phyloP scores from a whole-genome alignment of 2,113 vertebrate genomes.

The Pelodiscus sinensis region DNA sequence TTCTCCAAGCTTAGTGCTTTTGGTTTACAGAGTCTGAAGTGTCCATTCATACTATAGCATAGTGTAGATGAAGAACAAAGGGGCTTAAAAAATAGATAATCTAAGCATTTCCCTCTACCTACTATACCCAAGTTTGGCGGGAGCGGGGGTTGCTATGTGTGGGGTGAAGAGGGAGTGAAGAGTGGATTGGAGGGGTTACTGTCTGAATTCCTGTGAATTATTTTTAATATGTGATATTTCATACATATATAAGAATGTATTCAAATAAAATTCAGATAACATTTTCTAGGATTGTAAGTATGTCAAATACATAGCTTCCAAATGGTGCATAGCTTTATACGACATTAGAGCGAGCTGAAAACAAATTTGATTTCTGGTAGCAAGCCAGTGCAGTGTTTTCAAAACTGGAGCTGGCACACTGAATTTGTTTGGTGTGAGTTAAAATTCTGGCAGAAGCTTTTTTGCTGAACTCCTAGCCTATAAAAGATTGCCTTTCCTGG shows the following conservation, averaged over 20 bases:
- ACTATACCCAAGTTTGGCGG: accelerated
- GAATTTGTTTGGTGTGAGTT: background rate
- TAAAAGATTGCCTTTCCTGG: background rate
- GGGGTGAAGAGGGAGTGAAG: background rate
- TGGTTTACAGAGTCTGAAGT: background rate
- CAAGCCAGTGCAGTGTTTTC: background rate
- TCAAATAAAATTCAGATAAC: background rate
- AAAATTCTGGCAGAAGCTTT: background rate
- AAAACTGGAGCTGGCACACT: background rate
- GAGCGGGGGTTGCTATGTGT: background rate
- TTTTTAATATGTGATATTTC: background rate
- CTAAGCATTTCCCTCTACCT: background rate
- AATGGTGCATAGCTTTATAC: background rate
- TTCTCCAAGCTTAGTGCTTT: background rate
- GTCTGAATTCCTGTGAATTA: accelerated
- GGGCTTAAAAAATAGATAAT: background rate
- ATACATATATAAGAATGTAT: background rate
- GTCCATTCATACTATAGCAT: background rate
- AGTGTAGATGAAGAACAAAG: background rate
- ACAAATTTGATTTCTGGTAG: background rate
- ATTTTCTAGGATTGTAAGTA: background rate
- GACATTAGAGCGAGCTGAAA: slow-evolving; percentile 20
- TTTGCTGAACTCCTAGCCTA: background rate
- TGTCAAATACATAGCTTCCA: background rate
- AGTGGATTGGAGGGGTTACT: background rate